Evolutionary conservation across 2,888 invertebrate genomes (phyloP).

Genomic region (Orchesella flavescens): DNA sequence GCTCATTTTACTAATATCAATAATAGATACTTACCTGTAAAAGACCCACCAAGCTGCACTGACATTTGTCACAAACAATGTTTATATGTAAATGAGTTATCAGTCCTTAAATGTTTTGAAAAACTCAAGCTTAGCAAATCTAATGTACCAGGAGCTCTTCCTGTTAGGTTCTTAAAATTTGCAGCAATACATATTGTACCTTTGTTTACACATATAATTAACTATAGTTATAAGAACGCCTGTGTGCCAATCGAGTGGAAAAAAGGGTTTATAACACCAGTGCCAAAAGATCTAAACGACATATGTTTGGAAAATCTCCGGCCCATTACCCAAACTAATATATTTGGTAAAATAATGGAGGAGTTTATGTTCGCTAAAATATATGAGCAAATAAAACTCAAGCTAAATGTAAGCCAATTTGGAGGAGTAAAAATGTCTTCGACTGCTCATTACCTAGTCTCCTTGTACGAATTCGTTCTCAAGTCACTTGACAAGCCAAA

Average conservation of each 20-base stretch:
- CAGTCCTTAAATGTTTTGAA: slow-evolving; percentile 17
- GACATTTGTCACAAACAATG: neutral
- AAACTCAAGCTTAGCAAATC: slow-evolving; percentile 6
- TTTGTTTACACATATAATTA: slow-evolving; percentile 24
- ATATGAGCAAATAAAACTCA: slow-evolving; percentile 6
- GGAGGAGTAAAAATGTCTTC: slow-evolving; percentile 27
- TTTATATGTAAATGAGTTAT: slow-evolving; percentile 31
- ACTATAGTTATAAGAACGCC: neutral
- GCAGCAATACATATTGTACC: slow-evolving; percentile 37
- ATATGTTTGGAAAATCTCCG: neutral
- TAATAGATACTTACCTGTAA: neutral
- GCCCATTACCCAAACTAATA: slow-evolving; percentile 26
- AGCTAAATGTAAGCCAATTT: slow-evolving; percentile 5
- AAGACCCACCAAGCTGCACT: neutral
- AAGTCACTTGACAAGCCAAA: slow-evolving; percentile 16
- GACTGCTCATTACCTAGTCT: slow-evolving; percentile 17
- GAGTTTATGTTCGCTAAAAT: slow-evolving; percentile 20
- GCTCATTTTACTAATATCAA: slow-evolving; percentile 35
- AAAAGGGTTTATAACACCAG: slow-evolving; percentile 23
- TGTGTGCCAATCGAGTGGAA: slow-evolving; percentile 26
- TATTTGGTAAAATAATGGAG: slow-evolving; percentile 30
- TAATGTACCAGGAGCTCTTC: slow-evolving; percentile 34
- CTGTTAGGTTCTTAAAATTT: slow-evolving; percentile 16
- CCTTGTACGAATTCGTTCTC: slow-evolving; percentile 18
- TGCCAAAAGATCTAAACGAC: slow-evolving; percentile 5